Base-by-base conservation (phyloP, 2,113 vertebrate genomes). In the Leptobrachium ailaonicum region DNA sequence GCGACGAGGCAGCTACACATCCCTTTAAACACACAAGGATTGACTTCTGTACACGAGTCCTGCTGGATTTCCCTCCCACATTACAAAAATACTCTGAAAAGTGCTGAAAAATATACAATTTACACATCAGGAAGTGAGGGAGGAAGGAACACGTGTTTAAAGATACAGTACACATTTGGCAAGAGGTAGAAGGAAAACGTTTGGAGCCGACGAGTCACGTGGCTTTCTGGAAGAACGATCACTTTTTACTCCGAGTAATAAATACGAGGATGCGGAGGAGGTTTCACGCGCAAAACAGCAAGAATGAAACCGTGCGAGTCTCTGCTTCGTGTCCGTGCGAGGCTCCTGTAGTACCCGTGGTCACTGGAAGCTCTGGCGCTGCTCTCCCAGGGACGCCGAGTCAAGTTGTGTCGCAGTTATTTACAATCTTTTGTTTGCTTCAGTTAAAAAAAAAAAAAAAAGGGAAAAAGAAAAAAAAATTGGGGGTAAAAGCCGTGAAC, bases 391-490 rank as follows among this genome's bases (percentile, higher is more conserved):
- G 56, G 14, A 58, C 8, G 8, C 4, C 47, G 20, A 56, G 4
- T 9, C 56, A 73, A 73, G 72, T 58, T 74, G 47, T 32, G 73
- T 75, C 73, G 64, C 73, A 44, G 58, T 75, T 64, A 75, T 75
- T 64, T 47, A 75, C 53, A 12, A 75, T n/a, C 8, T 20, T 43
- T 75, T 32, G 5, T 11, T 32, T 40, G 9, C 13, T 11, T 68
- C 14, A 32, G n/a, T 53, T 53, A 40, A 71, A 10, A 58, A 58
- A 1, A 58, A 3, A 40, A 71, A 10, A 58, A 58, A 1, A 58
- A 3, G 13, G 13, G 20, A 32, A 32, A 32, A 32, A 53, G 1
- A 53, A 53, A 54, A 54, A 54, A 47, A 70, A 13, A 32, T 32
- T 32, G 20, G 20, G 20, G 68, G 42, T 20, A 71, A 45, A 6